phyloP scores from a whole-genome alignment of 2,113 vertebrate genomes.

The Tapirus terrestris region DNA sequence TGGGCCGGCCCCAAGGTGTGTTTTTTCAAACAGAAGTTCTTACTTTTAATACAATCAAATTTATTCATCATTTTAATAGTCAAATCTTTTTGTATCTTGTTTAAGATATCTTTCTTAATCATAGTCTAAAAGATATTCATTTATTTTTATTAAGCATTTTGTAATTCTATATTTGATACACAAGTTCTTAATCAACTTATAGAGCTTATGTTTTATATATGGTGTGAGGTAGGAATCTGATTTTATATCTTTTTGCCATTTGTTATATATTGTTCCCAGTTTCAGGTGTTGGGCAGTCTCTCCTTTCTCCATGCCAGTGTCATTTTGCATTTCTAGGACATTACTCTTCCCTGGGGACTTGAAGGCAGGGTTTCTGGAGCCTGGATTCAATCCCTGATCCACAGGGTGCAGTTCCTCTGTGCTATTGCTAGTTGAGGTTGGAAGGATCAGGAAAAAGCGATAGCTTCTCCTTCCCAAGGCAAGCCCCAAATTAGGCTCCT shows the following conservation, averaged over 20 bases:
- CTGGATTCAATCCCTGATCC: not conserved
- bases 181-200: not conserved
- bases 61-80: not conserved
- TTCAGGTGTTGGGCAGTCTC: not conserved
- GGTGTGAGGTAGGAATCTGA: not conserved
- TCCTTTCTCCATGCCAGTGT: not conserved
- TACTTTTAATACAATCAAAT: not conserved
- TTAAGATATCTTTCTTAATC: not conserved
- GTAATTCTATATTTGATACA: not conserved
- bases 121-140: not conserved
- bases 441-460: not conserved
- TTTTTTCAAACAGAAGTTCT: constrained; percentile 7
- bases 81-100: not conserved
- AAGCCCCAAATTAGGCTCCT: not conserved
- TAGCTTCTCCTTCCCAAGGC: not conserved
- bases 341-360: not conserved
- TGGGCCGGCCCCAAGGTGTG: too few species aligned
- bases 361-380: not conserved
- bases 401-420: not conserved
- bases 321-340: not conserved
- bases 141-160: constrained; percentile 29
- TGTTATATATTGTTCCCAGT: not conserved
- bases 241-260: not conserved
- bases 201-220: not conserved
- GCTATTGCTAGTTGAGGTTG: not conserved